Base-by-base conservation (phyloP, 2,888 invertebrate genomes). In the Hirudinaria manillensis region DNA sequence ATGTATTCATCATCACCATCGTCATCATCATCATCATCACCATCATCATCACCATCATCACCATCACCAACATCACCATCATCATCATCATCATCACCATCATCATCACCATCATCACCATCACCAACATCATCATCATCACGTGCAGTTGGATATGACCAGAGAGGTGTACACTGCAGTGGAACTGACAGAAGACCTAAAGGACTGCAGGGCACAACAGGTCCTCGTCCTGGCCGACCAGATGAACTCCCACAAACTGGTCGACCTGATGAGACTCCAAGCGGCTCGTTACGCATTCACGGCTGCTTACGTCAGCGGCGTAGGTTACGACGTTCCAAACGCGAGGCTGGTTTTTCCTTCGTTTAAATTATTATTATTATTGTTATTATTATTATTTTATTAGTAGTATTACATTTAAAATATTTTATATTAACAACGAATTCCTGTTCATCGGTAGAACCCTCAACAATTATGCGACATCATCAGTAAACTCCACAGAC, bases 181-280 rank as follows among this genome's bases (percentile, higher is more conserved):
- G n/a, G 88, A 88, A 78, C 81, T 88, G 74, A 81, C 87, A 71
- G 81, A 83, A 0, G 88, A 88, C 79, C 81, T 87, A 6, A 80
- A 83, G 0, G 81, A 83, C 38, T 88, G 88, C 79, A 79, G 82
- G 51, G 87, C 88, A 0, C 82, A 84, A 2, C 83, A 87, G 53
- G 85, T 88, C 21, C 82, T 87, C 56, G 77, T 88, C 19, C 80
- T 88, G 4, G 85, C 84, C 2, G 88, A 88, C 79, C 87, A 87
- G 80, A 87, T 86, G 79, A 87, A 85, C 79, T 83, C 87, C 1
- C 86, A 85, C 2, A 82, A 84, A 77, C 77, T 86, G 24, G 82
- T 61, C 19, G 61, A 61, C 7, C 13, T 61, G 24, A 27, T 61
- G 24, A 61, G 61, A 27, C 21, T 29, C n/a, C 61, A 29, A 27